Base-by-base conservation (phyloP, 1,140 invertebrate species). In the Gryllus bimaculatus region DNA sequence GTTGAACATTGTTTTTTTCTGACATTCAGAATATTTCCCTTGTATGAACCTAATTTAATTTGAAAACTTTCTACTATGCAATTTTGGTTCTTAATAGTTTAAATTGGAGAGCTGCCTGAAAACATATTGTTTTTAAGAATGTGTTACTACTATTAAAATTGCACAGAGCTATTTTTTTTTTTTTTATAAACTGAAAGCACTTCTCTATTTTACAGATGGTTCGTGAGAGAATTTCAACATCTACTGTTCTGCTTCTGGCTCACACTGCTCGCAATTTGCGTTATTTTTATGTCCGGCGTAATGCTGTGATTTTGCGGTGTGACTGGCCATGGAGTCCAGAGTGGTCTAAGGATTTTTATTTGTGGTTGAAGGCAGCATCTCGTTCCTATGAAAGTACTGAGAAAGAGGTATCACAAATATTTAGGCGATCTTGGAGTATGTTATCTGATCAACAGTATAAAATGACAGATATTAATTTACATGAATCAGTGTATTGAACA, bases 211-310 rank as follows among this genome's bases (percentile, higher is more conserved):
- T 84, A 47, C 82, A 93, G 92, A 87, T 94, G 81, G 89, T 96
- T 20, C 88, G 92, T 8, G 94, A 96, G 83, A 87, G 92, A 83
- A 90, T 96, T 77, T 95, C 94, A 2, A 95, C 94, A 0, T 88
- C 91, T 0, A 95, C 94, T 2, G 87, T 95, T 15, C 84, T 96
- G 47, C 85, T 95, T n/a, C 87, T 95, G 48, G 92, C 91, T 0
- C 87, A 88, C 66, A 90, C 89, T 2, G 90, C 90, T 7, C 90
- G 89, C 79, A 90, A 90, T 80, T 85, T 96, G 39, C 85, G 87
- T 49, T 87, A 87, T 54, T 86, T 96, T 0, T 88, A 92, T 79
- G 90, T 96, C 1, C 85, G 95, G 74, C 86, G 90, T 74, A 94
- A 95, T 84, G 93, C 90, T 3, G 88, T 93, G 8, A 88, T 94